A percentile compares a stretch with the other conserved stretches of the same genome.
These are phyloP conservation scores for Mycetomoellerius zeteki DNA, from an alignment of 1,140 invertebrate genomes.

Conservation along the genomic window DNA sequence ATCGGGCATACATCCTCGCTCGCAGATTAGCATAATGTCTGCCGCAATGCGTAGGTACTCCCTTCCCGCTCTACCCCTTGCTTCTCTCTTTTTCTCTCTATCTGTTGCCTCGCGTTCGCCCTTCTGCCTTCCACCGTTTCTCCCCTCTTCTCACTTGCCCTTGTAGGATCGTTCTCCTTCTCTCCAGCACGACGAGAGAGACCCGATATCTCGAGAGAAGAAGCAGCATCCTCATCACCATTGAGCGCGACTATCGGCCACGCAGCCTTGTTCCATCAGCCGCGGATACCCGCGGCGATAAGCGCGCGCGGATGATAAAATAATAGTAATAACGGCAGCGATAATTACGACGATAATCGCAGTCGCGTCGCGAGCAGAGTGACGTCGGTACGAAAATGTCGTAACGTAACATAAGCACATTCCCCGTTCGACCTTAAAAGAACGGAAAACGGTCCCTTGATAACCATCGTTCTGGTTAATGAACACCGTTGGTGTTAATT, in stretches of 20 bases:
- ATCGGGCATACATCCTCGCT: constrained; percentile 86
- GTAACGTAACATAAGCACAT: neutral
- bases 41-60: constrained; percentile 85
- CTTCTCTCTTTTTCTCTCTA: constrained; percentile 12
- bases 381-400: neutral
- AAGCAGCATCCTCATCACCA: constrained; percentile 69
- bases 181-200: neutral
- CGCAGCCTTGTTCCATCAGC: constrained; percentile 56
- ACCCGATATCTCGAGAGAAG: constrained; percentile 36
- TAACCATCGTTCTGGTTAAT: constrained; percentile 32
- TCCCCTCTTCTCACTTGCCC: neutral
- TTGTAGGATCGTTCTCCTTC: constrained; percentile 13
- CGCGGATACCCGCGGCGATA: constrained; percentile 63
- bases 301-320: constrained; percentile 80
- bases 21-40: constrained; percentile 87
- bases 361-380: constrained; percentile 5
- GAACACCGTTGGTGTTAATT: neutral
- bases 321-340: constrained; percentile 73
- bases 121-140: neutral
- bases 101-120: constrained; percentile 8
- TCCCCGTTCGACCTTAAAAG: neutral
- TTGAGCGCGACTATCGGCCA: constrained; percentile 54
- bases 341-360: constrained; percentile 49
- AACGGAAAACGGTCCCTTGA: neutral
- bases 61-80: constrained; percentile 20